phyloP scores from a whole-genome alignment of 1,140 invertebrate genomes.

The Helicoverpa zea region DNA sequence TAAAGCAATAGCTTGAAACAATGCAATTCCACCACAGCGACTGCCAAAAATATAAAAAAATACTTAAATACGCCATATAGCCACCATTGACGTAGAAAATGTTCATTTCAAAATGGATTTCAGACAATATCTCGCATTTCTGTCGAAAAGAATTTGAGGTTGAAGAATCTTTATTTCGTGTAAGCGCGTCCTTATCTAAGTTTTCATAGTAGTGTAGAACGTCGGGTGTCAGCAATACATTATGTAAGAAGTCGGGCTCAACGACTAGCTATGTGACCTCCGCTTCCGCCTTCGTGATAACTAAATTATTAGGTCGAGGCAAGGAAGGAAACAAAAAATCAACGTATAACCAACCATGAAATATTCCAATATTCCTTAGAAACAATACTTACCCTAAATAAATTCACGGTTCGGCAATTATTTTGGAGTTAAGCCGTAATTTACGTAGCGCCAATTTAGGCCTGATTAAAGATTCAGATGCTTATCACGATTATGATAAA shows the following conservation, averaged over 20 bases:
- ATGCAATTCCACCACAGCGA: no score
- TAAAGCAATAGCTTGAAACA: not conserved
- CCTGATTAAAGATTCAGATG: no score
- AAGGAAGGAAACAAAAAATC: conserved; percentile 35
- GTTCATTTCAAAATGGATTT: no score
- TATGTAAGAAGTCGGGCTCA: conserved; percentile 3
- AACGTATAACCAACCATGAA: conserved; percentile 7
- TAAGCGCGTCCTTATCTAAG: not conserved
- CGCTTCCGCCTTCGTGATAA: conserved; percentile 28
- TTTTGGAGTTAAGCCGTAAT: not conserved
- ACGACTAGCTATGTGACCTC: conserved; percentile 16
- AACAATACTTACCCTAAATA: not conserved
- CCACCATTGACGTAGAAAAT: no score
- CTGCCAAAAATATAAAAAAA: no score
- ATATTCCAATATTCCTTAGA: not conserved
- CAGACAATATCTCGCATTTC: no score
- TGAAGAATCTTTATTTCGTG: no score
- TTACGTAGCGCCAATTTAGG: not conserved
- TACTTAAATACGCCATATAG: no score
- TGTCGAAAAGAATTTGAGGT: no score
- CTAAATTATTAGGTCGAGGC: conserved; percentile 27
- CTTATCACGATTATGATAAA: not conserved
- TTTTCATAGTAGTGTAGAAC: not conserved
- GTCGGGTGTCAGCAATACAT: conserved; percentile 19
- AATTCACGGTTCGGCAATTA: not conserved